These are phyloP conservation scores for Malurus alboscapulatus DNA, from an alignment of 2,113 vertebrate genomes.

Conservation along the genomic window DNA sequence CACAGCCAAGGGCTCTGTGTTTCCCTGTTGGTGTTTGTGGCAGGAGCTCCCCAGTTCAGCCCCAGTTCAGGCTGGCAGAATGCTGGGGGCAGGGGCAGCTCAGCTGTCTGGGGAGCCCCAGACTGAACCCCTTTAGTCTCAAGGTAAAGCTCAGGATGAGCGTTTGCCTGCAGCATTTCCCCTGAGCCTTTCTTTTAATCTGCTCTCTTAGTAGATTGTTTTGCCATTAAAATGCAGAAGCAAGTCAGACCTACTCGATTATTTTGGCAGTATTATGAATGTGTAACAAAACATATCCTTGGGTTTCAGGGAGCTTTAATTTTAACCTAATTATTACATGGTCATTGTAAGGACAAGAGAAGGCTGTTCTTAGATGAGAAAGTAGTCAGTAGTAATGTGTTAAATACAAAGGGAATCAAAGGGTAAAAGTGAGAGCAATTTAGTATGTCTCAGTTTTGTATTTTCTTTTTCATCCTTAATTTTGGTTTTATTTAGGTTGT, in stretches of 20 bases:
- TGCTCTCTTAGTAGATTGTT: neutral
- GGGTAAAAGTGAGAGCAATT: neutral
- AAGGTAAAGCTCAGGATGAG: neutral
- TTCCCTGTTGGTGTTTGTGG: neutral
- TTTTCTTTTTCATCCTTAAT: neutral
- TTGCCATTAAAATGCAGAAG: neutral
- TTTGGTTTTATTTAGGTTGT: neutral
- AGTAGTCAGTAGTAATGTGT: neutral
- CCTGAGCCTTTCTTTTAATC: neutral
- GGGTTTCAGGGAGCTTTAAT: neutral
- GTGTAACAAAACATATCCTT: neutral
- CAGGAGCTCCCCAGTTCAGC: rapidly evolving
- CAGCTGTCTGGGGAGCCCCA: neutral
- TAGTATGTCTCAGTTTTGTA: neutral
- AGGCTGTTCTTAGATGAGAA: neutral
- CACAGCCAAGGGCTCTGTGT: neutral
- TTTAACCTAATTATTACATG: neutral
- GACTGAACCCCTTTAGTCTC: neutral
- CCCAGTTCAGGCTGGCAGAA: too few relatives aligned
- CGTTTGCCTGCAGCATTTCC: neutral
- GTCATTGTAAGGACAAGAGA: neutral
- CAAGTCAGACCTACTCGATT: neutral
- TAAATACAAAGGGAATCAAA: neutral
- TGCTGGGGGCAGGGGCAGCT: rapidly evolving
- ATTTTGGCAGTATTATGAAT: neutral